Conservation (phyloP, 2,888 invertebrate species). For the Priocnemis perturbator region DNA sequence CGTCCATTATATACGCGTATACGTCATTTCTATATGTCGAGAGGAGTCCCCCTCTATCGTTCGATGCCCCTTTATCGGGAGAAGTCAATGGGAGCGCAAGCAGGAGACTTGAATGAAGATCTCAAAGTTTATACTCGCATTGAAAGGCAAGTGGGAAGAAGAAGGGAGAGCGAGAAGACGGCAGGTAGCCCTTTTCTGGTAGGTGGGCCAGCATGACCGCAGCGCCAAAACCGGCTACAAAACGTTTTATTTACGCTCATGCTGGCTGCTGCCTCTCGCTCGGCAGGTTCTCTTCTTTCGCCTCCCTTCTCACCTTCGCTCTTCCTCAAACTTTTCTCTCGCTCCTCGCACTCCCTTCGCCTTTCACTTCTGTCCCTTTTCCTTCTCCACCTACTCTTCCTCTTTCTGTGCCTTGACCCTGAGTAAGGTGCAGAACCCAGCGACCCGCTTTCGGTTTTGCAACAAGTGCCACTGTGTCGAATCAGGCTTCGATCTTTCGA, state of each 20-base stretch:
- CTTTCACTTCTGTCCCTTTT: slow-evolving; percentile 14
- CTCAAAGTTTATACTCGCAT: slow-evolving; percentile 43
- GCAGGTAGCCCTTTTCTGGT: slow-evolving; percentile 59
- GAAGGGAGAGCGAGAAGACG: neutral
- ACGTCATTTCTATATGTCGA: no score
- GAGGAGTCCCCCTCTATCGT: slow-evolving; percentile 35
- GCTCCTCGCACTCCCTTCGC: slow-evolving; percentile 21
- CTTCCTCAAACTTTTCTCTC: slow-evolving; percentile 12
- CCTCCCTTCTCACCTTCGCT: slow-evolving; percentile 1
- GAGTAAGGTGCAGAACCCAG: slow-evolving; percentile 45
- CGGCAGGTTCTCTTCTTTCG: slow-evolving; percentile 9
- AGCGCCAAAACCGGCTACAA: slow-evolving; percentile 64
- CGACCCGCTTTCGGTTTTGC: slow-evolving; percentile 47
- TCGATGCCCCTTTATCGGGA: slow-evolving; percentile 29
- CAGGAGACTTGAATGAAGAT: slow-evolving; percentile 60
- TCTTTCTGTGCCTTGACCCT: slow-evolving; percentile 19
- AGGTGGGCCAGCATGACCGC: slow-evolving; percentile 64
- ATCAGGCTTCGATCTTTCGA: no score
- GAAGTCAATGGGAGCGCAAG: slow-evolving; percentile 51
- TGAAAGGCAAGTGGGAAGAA: neutral
- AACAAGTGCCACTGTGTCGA: slow-evolving; percentile 56
- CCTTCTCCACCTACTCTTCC: neutral
- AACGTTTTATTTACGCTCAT: slow-evolving; percentile 63
- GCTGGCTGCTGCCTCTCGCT: slow-evolving; percentile 14
- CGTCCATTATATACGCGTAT: neutral